Percentiles rank a stretch among this genome's conserved stretches.
Evolutionary conservation across 2,797 vertebrate species (phyloP).

Genomic region (Eulemur rubriventer): DNA sequence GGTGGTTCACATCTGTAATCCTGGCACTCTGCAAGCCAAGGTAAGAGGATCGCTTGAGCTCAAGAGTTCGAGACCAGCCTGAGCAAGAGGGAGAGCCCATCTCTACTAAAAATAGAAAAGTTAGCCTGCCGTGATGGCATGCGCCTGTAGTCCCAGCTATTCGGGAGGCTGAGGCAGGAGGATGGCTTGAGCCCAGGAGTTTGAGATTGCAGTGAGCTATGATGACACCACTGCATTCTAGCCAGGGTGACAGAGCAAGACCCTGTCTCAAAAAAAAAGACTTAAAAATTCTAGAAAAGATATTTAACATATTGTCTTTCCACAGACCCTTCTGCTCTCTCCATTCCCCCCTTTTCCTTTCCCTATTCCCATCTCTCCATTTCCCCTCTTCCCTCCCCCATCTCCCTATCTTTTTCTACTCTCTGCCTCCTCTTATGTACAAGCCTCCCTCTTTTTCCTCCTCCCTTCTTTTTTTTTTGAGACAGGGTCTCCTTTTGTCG

Average conservation of each 20-base stretch:
- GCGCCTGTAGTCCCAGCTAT: too few relatives aligned
- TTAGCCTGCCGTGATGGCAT: not conserved
- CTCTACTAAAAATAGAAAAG: not conserved
- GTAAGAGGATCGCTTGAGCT: not conserved
- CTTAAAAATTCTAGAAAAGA: conserved; percentile 8
- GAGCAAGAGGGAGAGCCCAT: not conserved
- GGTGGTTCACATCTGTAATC: not conserved
- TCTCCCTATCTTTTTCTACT: not conserved
- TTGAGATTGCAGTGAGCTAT: too few relatives aligned
- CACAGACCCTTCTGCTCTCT: not conserved
- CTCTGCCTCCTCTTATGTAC: not conserved
- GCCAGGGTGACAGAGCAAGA: too few relatives aligned
- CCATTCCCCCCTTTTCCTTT: not conserved
- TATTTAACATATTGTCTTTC: not conserved
- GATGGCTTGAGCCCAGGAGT: too few relatives aligned
- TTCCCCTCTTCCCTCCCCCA: not conserved
- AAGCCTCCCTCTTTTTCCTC: not conserved
- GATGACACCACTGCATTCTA: too few relatives aligned
- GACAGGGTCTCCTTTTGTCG: too few relatives aligned
- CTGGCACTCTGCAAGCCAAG: not conserved
- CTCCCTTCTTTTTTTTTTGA: not conserved
- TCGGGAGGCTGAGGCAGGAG: too few relatives aligned
- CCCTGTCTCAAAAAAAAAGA: not conserved
- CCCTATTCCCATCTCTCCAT: not conserved
- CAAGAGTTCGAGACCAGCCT: not conserved